Evolutionary conservation across 2,113 vertebrate genomes (phyloP).

Genomic region (Onychostoma macrolepis): DNA sequence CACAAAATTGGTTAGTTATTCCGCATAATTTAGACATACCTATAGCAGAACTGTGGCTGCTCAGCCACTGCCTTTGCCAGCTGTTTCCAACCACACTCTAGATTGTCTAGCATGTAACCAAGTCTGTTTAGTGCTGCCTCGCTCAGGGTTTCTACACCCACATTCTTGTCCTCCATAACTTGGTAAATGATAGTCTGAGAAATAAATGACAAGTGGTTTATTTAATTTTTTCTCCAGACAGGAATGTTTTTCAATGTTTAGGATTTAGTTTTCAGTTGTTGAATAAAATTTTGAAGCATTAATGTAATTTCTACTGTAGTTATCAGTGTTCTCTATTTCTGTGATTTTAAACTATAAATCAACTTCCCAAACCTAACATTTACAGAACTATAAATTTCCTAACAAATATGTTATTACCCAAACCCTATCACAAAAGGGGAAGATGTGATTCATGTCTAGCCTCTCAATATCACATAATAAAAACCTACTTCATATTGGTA

Average conservation of each 20-base stretch:
- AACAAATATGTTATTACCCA: background rate
- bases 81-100: conserved; percentile 79
- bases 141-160: conserved; percentile 62
- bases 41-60: conserved; percentile 78
- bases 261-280: background rate
- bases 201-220: background rate
- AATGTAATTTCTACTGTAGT: background rate
- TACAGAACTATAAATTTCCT: background rate
- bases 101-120: conserved; percentile 78
- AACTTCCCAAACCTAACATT: background rate
- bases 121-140: conserved; percentile 71
- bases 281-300: background rate
- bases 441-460: background rate
- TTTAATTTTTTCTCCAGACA: background rate
- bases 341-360: background rate
- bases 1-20: background rate
- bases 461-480: background rate
- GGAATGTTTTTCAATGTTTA: background rate
- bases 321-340: background rate
- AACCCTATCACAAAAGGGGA: background rate
- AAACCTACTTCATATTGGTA: background rate
- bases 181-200: background rate
- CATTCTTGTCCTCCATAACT: conserved; percentile 71
- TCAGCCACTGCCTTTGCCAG: conserved; percentile 71
- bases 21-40: conserved; percentile 64